These are phyloP conservation scores for Trichonephila clavata DNA, from an alignment of 1,140 invertebrate genomes.

Conservation along the genomic window DNA sequence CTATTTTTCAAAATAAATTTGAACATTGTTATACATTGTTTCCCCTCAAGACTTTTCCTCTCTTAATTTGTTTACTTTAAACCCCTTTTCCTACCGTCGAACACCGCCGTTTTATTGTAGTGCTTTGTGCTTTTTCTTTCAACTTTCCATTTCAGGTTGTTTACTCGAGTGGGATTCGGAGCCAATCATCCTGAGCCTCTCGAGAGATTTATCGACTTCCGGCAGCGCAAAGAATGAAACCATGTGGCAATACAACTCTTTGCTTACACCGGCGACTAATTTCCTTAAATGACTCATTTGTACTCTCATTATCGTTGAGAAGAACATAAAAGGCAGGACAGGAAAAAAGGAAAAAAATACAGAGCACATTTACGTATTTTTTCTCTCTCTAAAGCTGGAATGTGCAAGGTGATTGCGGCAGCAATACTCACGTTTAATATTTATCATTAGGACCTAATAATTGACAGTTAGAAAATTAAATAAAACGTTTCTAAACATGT, in stretches of 20 bases:
- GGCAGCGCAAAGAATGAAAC: slow-evolving; percentile 6
- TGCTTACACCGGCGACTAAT: background rate
- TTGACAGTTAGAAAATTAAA: too few relatives aligned
- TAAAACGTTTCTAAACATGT: too few relatives aligned
- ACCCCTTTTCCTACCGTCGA: too few relatives aligned
- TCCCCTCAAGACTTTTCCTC: too few relatives aligned
- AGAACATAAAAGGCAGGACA: background rate
- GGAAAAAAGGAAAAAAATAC: background rate
- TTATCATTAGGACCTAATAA: too few relatives aligned
- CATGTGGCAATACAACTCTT: slow-evolving; percentile 26
- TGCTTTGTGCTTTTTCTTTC: slow-evolving; percentile 10
- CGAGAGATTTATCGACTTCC: slow-evolving; percentile 34
- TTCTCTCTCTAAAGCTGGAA: too few relatives aligned
- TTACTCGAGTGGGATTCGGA: slow-evolving; percentile 25
- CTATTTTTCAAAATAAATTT: too few relatives aligned
- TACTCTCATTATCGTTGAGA: background rate
- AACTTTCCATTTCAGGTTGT: slow-evolving; percentile 31
- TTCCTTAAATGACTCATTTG: slow-evolving; percentile 31
- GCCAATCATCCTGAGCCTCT: background rate
- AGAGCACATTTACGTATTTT: too few relatives aligned
- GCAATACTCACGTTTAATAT: too few relatives aligned
- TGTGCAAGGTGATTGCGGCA: too few relatives aligned
- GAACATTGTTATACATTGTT: too few relatives aligned
- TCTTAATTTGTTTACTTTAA: too few relatives aligned
- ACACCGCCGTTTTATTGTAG: background rate